Conservation (phyloP, 1,140 invertebrate species). For the Harlomillsia oculata region DNA sequence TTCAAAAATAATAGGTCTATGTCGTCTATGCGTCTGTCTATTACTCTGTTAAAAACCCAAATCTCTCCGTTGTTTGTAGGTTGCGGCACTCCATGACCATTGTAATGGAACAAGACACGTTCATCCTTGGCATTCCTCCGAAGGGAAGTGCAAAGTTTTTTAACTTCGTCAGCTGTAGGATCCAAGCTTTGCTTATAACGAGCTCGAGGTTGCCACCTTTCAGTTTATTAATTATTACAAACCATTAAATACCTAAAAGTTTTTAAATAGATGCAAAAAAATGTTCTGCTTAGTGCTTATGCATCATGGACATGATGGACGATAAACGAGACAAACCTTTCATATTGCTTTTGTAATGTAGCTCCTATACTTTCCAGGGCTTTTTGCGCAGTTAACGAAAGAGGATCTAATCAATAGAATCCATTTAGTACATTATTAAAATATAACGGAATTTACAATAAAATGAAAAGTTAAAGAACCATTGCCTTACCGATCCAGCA, state of each 20-base stretch:
- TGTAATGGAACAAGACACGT: slow-evolving; percentile 97
- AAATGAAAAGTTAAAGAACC: not conserved
- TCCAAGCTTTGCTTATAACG: slow-evolving; percentile 93
- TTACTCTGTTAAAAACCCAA: slow-evolving; percentile 97
- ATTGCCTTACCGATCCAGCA: slow-evolving; percentile 82
- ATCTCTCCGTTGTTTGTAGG: slow-evolving; percentile 98
- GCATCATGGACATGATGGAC: not conserved
- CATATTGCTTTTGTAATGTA: slow-evolving; percentile 90
- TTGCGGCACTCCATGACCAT: slow-evolving; percentile 95
- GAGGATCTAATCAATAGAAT: slow-evolving; percentile 50
- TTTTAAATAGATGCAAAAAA: not conserved
- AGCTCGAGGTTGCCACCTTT: slow-evolving; percentile 84
- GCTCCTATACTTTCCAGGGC: slow-evolving; percentile 85
- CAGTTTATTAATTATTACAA: not conserved
- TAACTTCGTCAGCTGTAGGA: slow-evolving; percentile 95
- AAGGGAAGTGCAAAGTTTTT: slow-evolving; percentile 88
- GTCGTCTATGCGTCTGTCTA: slow-evolving; percentile 84
- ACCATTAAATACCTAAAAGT: not conserved
- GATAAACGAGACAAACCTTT: slow-evolving; percentile 46
- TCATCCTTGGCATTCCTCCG: slow-evolving; percentile 98
- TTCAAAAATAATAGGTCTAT: slow-evolving; percentile 96
- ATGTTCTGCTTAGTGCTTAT: not conserved
- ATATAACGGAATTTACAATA: not conserved
- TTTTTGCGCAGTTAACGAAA: slow-evolving; percentile 79
- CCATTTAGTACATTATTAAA: not conserved